Evolutionary conservation across 2,888 invertebrate species (phyloP).

Genomic region (Imbricaverruca yamaguchii): DNA sequence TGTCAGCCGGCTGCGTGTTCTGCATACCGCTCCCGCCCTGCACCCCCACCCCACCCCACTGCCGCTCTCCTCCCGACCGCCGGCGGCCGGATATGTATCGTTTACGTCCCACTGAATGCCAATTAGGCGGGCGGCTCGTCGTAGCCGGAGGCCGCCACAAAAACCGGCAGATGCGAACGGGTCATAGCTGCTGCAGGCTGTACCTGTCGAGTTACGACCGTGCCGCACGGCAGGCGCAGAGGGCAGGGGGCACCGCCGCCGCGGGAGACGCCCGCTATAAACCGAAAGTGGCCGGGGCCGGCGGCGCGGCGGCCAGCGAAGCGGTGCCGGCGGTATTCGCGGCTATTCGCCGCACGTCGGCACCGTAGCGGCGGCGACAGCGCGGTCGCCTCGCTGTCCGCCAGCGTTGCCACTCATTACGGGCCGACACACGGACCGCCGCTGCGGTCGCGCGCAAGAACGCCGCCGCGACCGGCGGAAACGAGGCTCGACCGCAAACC

Average conservation of each 20-base stretch:
- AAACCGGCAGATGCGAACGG: not conserved
- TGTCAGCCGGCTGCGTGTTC: not conserved
- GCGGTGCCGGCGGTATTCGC: not conserved
- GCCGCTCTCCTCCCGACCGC: not conserved
- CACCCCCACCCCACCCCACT: not conserved
- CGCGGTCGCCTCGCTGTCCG: too few species aligned
- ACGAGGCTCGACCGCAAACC: too few species aligned
- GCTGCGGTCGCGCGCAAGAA: too few species aligned
- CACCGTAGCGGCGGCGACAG: too few species aligned
- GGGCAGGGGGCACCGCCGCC: not conserved
- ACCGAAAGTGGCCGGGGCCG: not conserved
- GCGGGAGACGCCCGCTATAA: not conserved
- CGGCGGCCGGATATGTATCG: not conserved
- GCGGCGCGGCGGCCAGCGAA: not conserved
- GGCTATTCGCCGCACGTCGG: too few species aligned
- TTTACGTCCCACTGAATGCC: slow-evolving; percentile 12
- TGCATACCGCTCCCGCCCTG: not conserved
- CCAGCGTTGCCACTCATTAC: too few species aligned
- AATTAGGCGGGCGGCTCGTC: not conserved
- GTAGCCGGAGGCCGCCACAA: not conserved
- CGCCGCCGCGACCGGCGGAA: too few species aligned
- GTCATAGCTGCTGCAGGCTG: not conserved
- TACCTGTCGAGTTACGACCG: slow-evolving; percentile 6
- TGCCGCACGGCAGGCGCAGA: not conserved
- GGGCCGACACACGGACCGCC: too few species aligned